Conservation (phyloP, 2,113 vertebrate species). For the Rhinoptilus africanus region DNA sequence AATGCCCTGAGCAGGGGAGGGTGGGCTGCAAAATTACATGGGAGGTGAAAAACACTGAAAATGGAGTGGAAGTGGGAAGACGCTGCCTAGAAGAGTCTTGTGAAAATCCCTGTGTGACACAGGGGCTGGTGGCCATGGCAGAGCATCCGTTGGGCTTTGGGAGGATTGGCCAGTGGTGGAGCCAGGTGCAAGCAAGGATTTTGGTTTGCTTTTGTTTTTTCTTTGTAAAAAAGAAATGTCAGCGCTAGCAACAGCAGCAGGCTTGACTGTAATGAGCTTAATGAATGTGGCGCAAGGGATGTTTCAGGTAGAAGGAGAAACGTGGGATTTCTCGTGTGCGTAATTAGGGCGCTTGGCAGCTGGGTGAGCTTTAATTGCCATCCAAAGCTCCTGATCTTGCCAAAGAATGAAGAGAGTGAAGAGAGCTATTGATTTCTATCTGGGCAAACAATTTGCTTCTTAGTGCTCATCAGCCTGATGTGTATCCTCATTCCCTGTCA, state of each 20-base stretch:
- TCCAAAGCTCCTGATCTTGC: not conserved
- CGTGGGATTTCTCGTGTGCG: not conserved
- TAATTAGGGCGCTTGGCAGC: conserved; percentile 42
- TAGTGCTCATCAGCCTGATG: conserved; percentile 27
- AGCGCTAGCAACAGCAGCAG: not conserved
- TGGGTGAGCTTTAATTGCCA: conserved; percentile 44
- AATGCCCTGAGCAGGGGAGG: not conserved
- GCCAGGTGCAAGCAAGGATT: not conserved
- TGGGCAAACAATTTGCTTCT: conserved; percentile 42
- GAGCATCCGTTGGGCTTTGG: not conserved
- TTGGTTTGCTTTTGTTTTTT: not conserved
- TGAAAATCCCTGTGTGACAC: not conserved
- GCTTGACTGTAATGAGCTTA: not conserved
- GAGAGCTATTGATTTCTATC: conserved; percentile 49
- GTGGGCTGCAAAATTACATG: not conserved
- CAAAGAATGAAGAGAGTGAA: conserved; percentile 9
- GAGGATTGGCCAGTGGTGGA: not conserved
- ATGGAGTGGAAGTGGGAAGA: not conserved
- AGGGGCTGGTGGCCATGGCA: not conserved
- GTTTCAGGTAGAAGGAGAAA: conserved; percentile 32
- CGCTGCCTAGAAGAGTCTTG: not conserved
- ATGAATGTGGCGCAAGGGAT: not conserved
- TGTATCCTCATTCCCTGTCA: conserved; percentile 19
- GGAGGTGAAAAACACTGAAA: not conserved
- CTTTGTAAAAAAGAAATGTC: not conserved